Conservation (phyloP, 2,113 vertebrate species). For the Origma solitaria region DNA sequence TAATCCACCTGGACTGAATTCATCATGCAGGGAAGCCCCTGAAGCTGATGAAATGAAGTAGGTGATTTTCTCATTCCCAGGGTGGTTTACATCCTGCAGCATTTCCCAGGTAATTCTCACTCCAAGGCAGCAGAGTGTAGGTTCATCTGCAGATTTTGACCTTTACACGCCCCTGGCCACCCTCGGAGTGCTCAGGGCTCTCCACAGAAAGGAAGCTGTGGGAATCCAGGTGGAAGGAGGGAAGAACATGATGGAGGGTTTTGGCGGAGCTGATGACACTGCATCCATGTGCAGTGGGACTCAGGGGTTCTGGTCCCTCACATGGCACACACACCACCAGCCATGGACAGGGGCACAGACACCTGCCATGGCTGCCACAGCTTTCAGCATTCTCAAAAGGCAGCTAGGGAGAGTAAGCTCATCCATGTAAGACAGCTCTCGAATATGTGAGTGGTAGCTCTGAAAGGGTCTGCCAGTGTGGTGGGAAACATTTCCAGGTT, state of each 20-base stretch:
- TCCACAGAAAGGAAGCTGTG: background rate
- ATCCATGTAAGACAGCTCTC: background rate
- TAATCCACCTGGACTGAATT: background rate
- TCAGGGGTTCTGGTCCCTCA: background rate
- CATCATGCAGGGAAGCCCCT: accelerated
- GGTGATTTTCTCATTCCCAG: background rate
- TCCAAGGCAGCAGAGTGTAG: background rate
- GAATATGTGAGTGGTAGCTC: accelerated
- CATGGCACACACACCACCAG: background rate
- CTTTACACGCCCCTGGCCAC: background rate
- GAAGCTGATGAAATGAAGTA: background rate
- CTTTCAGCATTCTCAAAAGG: background rate
- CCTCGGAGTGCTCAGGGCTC: background rate
- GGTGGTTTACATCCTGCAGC: background rate
- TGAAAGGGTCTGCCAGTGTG: background rate
- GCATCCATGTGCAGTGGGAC: background rate
- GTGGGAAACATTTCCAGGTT: background rate
- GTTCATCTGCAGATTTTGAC: background rate
- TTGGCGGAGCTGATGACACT: background rate
- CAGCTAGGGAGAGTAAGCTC: background rate
- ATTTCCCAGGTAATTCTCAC: background rate
- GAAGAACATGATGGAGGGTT: background rate
- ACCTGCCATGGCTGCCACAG: background rate
- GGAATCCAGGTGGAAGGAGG: background rate
- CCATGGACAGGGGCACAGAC: background rate